A percentile compares a stretch with the other conserved stretches of the same genome.
phyloP scores from a whole-genome alignment of 2,113 vertebrate species.

The Microtus pennsylvanicus region DNA sequence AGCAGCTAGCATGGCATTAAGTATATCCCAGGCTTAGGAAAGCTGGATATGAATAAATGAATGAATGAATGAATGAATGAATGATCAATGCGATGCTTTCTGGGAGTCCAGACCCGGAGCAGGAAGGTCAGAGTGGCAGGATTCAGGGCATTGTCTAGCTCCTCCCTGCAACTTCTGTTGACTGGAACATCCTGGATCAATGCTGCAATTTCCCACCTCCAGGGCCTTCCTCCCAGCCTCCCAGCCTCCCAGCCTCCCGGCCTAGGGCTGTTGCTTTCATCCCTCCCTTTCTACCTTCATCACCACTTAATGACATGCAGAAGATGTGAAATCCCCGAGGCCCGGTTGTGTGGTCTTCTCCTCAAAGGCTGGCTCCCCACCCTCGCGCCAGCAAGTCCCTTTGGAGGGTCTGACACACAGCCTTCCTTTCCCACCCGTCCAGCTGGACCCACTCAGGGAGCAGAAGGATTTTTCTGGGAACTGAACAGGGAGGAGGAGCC shows the following conservation, averaged over 20 bases:
- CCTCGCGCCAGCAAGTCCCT: constrained; percentile 69
- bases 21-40: neutral
- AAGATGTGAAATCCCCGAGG: constrained; percentile 67
- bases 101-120: neutral
- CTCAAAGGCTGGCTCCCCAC: constrained; percentile 68
- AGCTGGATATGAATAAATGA: neutral
- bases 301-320: constrained; percentile 70
- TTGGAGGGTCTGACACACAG: constrained; percentile 69
- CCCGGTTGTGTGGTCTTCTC: constrained; percentile 79
- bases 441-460: constrained; percentile 73
- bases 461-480: constrained; percentile 78
- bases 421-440: constrained; percentile 69
- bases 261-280: neutral
- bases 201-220: neutral
- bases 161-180: accelerated
- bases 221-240: neutral
- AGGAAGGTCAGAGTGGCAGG: neutral
- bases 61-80: neutral
- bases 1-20: neutral
- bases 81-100: neutral
- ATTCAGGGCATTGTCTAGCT: neutral
- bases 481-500: constrained; percentile 54
- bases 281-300: neutral
- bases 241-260: neutral
- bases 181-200: neutral